phyloP scores from a whole-genome alignment of 2,113 vertebrate species.

The Rhinogobius similis region DNA sequence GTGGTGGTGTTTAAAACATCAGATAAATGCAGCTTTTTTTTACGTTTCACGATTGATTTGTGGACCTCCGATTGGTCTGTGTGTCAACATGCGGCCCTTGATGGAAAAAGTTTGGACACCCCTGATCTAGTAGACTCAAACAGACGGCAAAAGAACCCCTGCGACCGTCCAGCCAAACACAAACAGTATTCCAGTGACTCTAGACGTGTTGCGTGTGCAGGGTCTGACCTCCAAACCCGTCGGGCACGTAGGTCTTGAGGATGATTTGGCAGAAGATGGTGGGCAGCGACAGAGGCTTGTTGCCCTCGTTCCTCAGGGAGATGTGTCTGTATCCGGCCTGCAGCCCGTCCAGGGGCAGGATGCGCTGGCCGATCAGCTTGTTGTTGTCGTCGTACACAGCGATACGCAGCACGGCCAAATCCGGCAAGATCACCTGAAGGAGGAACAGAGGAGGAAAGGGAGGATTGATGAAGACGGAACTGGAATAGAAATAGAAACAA shows the following conservation, averaged over 20 bases:
- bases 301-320: slow-evolving; percentile 96
- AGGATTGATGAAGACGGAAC: no score
- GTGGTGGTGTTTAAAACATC: no score
- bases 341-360: slow-evolving; percentile 94
- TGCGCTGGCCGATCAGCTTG: slow-evolving; percentile 94
- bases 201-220: not conserved
- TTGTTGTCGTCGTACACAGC: slow-evolving; percentile 98
- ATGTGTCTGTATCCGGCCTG: slow-evolving; percentile 98
- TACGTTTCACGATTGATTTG: no score
- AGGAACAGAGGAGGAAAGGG: not conserved
- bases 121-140: no score
- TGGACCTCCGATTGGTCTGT: no score
- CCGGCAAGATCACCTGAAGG: slow-evolving; percentile 92
- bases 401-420: slow-evolving; percentile 95
- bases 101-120: no score
- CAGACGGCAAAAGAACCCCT: no score
- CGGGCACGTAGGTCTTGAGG: slow-evolving; percentile 97
- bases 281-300: slow-evolving; percentile 94
- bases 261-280: slow-evolving; percentile 99
- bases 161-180: no score
- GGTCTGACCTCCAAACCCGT: slow-evolving; percentile 93
- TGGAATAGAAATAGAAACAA: no score
- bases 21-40: no score
- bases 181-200: no score
- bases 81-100: no score